Evolutionary conservation across 2,113 vertebrate genomes (phyloP).

Genomic region (Aegotheles bennettii): DNA sequence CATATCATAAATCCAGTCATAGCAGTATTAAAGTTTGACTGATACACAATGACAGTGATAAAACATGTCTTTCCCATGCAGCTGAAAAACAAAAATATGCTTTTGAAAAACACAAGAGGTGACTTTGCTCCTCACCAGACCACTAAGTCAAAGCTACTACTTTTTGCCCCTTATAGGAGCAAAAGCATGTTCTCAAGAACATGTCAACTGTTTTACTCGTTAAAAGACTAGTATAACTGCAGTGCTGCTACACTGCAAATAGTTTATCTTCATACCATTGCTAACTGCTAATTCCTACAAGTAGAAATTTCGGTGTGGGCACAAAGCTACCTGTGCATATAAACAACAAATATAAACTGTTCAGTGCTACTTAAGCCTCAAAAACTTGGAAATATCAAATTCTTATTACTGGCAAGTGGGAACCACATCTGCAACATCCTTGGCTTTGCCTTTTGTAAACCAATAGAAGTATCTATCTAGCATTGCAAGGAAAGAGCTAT

Average conservation of each 20-base stretch:
- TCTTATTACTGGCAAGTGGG: neutral
- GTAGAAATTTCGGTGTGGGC: neutral
- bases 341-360: neutral
- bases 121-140: neutral
- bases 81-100: neutral
- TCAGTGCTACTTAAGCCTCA: neutral
- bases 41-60: slow-evolving; percentile 19
- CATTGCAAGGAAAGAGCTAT: neutral
- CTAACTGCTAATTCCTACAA: neutral
- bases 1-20: neutral
- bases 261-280: neutral
- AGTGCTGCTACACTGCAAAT: neutral
- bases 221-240: neutral
- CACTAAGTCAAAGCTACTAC: neutral
- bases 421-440: neutral
- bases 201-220: neutral
- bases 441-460: neutral
- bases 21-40: slow-evolving; percentile 27
- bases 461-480: neutral
- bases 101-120: neutral
- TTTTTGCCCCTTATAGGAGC: neutral
- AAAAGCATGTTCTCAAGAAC: neutral
- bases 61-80: slow-evolving; percentile 11
- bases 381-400: neutral
- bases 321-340: neutral